Evolutionary conservation across 1,140 invertebrate genomes (phyloP).

Genomic region (Antheraea pernyi): DNA sequence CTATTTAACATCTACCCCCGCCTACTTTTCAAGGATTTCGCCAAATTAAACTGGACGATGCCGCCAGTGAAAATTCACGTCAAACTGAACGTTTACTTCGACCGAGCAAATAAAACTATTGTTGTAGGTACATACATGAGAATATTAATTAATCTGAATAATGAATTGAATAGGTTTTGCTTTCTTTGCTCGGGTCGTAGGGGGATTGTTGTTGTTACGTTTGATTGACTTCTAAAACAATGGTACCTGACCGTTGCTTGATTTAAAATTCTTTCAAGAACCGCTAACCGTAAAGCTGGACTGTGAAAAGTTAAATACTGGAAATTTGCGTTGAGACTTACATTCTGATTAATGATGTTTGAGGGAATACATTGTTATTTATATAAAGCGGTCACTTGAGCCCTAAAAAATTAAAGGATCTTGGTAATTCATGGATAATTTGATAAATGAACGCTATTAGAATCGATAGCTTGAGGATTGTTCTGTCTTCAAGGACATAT

Average conservation of each 20-base stretch:
- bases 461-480: no score
- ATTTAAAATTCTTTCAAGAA: slow-evolving; percentile 1
- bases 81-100: slow-evolving; percentile 7
- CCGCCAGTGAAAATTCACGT: neutral
- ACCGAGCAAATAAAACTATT: slow-evolving; percentile 46
- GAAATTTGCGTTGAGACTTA: neutral
- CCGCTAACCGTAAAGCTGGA: neutral
- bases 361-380: no score
- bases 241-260: neutral
- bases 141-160: slow-evolving; percentile 43
- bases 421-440: no score
- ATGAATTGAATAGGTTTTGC: slow-evolving; percentile 33
- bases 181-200: neutral
- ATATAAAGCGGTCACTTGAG: no score
- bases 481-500: no score
- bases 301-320: neutral
- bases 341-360: no score
- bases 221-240: neutral
- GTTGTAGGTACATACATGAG: slow-evolving; percentile 20
- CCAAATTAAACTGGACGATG: slow-evolving; percentile 36
- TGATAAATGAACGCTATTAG: no score
- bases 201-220: neutral
- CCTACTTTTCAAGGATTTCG: slow-evolving; percentile 34
- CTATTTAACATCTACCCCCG: slow-evolving; percentile 38
- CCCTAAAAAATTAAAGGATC: no score